Conservation (phyloP, 2,888 invertebrate genomes). For the Eristalis tenax region DNA sequence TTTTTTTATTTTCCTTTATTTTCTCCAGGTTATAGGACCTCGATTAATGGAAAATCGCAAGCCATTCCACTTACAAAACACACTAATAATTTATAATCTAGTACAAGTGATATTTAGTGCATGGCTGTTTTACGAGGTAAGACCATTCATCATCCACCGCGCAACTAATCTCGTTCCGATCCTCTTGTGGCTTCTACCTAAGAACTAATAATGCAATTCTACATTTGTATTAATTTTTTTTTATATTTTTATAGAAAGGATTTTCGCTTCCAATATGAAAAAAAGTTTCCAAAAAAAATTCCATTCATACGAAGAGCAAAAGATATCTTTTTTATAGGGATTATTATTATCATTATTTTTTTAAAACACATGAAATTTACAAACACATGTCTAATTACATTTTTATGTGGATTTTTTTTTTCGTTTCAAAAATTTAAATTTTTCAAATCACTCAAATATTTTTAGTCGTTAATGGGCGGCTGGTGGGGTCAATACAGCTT, state of each 20-base stretch:
- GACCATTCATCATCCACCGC: conserved; percentile 74
- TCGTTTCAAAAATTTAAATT: conserved; percentile 74
- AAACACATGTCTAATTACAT: conserved; percentile 55
- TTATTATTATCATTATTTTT: conserved; percentile 21
- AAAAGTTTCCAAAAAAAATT: conserved; percentile 25
- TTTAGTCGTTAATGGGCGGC: conserved; percentile 92
- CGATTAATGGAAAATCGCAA: conserved; percentile 95
- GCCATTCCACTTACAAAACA: conserved; percentile 90
- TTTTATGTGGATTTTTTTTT: conserved; percentile 64
- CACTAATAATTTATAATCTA: conserved; percentile 91
- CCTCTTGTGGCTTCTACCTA: conserved; percentile 66
- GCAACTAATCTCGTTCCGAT: conserved; percentile 52
- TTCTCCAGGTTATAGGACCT: conserved; percentile 89
- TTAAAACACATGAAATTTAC: too few relatives aligned
- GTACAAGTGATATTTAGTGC: conserved; percentile 94
- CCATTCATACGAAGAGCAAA: conserved; percentile 32
- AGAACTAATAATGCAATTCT: conserved; percentile 71
- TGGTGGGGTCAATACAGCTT: conserved; percentile 95
- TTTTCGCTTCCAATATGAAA: conserved; percentile 47
- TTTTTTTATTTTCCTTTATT: conserved; percentile 24
- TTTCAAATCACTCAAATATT: conserved; percentile 73
- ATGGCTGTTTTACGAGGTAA: conserved; percentile 96
- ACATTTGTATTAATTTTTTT: conserved; percentile 29
- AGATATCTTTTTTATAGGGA: conserved; percentile 34
- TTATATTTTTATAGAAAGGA: conserved; percentile 64